Conservation (phyloP, 2,888 invertebrate genomes). For the Nomada fabriciana region DNA sequence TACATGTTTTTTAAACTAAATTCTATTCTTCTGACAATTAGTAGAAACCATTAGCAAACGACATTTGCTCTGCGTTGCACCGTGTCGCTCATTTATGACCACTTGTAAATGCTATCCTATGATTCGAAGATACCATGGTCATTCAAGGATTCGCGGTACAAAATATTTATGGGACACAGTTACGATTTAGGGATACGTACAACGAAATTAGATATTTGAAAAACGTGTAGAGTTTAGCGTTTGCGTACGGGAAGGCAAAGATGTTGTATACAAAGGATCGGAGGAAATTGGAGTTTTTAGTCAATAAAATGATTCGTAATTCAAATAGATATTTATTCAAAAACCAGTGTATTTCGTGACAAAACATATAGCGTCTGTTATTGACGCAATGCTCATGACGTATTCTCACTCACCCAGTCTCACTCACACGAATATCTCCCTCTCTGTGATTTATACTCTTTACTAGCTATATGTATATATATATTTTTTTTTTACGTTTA, state of each 20-base stretch:
- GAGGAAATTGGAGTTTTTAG: background rate
- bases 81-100: background rate
- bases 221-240: background rate
- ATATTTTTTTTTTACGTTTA: slow-evolving; percentile 53
- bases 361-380: slow-evolving; percentile 80
- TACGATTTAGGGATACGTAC: too few relatives aligned
- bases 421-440: slow-evolving; percentile 67
- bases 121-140: too few relatives aligned
- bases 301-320: slow-evolving; percentile 66
- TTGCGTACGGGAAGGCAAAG: background rate
- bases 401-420: slow-evolving; percentile 70
- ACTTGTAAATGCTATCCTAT: background rate
- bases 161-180: background rate
- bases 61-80: background rate
- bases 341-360: slow-evolving; percentile 82
- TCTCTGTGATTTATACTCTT: slow-evolving; percentile 65
- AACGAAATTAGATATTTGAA: too few relatives aligned
- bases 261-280: background rate
- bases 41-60: background rate
- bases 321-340: slow-evolving; percentile 83
- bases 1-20: background rate
- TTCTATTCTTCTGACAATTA: background rate
- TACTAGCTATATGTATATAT: slow-evolving; percentile 71
- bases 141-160: too few relatives aligned
- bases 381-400: slow-evolving; percentile 76